phyloP scores from a whole-genome alignment of 2,113 vertebrate species.

The Lynx canadensis region DNA sequence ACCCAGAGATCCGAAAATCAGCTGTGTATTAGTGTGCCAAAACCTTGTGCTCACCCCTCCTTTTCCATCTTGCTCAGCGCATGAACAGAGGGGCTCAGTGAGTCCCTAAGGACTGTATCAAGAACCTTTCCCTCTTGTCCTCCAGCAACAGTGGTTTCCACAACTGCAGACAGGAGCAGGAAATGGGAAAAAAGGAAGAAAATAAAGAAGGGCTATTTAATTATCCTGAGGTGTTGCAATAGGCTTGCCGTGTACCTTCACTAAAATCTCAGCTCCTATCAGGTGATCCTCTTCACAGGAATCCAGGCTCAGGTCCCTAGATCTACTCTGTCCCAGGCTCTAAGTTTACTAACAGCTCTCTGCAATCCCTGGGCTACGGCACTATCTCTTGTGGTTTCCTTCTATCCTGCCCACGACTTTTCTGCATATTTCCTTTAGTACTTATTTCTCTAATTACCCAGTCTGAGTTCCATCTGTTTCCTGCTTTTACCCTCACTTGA shows the following conservation, averaged over 20 bases:
- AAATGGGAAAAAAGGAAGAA: background rate
- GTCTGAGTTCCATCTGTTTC: background rate
- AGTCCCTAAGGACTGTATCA: background rate
- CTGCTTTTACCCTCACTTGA: background rate
- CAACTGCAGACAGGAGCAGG: background rate
- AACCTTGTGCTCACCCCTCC: fast-evolving
- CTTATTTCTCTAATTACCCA: background rate
- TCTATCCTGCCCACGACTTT: background rate
- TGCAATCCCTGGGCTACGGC: background rate
- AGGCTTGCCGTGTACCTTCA: background rate
- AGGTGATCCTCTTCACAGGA: fast-evolving
- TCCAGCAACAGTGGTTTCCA: background rate
- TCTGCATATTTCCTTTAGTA: background rate
- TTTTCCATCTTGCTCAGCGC: background rate
- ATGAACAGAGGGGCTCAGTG: fast-evolving
- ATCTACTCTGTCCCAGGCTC: too few relatives aligned
- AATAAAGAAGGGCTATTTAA: background rate
- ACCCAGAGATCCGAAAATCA: background rate
- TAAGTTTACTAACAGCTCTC: background rate
- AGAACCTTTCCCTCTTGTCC: background rate
- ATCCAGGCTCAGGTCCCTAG: background rate
- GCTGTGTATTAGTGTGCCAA: background rate
- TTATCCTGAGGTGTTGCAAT: background rate
- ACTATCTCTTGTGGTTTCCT: background rate
- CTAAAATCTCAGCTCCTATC: background rate